A percentile compares a stretch with the other conserved stretches of the same genome.
phyloP scores from a whole-genome alignment of 1,140 invertebrate species.

The Stegodyphus dumicola region DNA sequence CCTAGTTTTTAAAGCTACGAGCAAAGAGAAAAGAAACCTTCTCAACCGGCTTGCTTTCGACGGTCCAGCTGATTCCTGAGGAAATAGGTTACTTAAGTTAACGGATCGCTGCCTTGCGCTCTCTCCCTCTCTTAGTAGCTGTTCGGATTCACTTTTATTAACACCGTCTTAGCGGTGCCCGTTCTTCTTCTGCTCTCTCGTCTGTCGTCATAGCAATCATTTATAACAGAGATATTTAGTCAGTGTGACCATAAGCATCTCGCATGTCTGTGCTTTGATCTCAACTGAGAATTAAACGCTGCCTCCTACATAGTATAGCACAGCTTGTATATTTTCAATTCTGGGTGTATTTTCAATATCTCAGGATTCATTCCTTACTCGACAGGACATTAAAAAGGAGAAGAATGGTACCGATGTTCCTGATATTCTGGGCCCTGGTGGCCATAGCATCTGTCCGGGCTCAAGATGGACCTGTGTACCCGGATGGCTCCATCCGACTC shows the following conservation, averaged over 20 bases:
- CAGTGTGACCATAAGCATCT: no score
- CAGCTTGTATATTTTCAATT: no score
- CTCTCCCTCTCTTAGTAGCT: slow-evolving; percentile 40
- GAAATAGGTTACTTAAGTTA: slow-evolving; percentile 56
- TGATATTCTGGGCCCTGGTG: background rate
- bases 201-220: no score
- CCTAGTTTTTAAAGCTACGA: slow-evolving; percentile 37
- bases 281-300: no score
- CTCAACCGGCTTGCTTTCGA: slow-evolving; percentile 47
- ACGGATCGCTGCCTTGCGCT: slow-evolving; percentile 44
- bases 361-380: slow-evolving; percentile 13
- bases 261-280: no score
- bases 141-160: slow-evolving; percentile 56
- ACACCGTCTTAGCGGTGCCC: slow-evolving; percentile 13
- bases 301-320: no score
- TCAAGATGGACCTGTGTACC: slow-evolving; percentile 31
- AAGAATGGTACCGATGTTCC: background rate
- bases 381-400: slow-evolving; percentile 23
- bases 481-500: slow-evolving; percentile 51
- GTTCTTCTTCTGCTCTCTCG: slow-evolving; percentile 34
- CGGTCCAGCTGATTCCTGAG: slow-evolving; percentile 54
- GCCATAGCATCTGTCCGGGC: background rate
- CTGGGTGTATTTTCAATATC: background rate
- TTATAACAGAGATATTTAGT: no score
- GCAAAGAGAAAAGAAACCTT: slow-evolving; percentile 41